Evolutionary conservation across 1,140 invertebrate genomes (phyloP).

Genomic region (Drosophila sturtevanti): DNA sequence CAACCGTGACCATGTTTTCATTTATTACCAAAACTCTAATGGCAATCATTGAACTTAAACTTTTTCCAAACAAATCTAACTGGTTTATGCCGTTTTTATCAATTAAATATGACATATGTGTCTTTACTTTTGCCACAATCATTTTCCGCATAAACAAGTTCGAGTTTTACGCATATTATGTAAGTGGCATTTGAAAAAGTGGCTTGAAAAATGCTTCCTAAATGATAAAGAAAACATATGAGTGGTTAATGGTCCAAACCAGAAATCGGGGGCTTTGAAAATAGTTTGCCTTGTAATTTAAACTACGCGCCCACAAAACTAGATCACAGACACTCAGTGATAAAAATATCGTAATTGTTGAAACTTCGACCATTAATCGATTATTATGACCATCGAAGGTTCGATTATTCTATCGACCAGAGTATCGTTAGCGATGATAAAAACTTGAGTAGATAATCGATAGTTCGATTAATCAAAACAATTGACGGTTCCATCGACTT

Average conservation of each 20-base stretch:
- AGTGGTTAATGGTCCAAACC: conserved; percentile 10
- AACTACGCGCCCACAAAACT: background rate
- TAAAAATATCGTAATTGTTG: too few relatives aligned
- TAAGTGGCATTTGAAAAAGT: conserved; percentile 47
- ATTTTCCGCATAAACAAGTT: conserved; percentile 72
- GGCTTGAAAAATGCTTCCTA: conserved; percentile 56
- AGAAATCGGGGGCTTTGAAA: background rate
- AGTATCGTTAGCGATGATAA: background rate
- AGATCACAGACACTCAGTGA: background rate
- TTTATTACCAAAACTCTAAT: conserved; percentile 12
- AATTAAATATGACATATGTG: conserved; percentile 44
- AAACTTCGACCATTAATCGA: too few relatives aligned
- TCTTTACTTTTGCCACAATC: conserved; percentile 15
- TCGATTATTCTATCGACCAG: too few relatives aligned
- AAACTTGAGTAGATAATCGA: background rate
- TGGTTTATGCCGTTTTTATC: conserved; percentile 61
- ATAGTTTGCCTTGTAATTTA: background rate
- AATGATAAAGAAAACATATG: conserved; percentile 40
- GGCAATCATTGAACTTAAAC: conserved; percentile 74
- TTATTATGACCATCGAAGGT: too few relatives aligned
- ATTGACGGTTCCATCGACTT: background rate
- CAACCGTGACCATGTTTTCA: conserved; percentile 28
- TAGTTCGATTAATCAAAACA: background rate
- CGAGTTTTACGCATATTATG: conserved; percentile 46
- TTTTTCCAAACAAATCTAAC: conserved; percentile 62